Base-by-base conservation (phyloP, 2,113 vertebrate species). In the Willisornis vidua region DNA sequence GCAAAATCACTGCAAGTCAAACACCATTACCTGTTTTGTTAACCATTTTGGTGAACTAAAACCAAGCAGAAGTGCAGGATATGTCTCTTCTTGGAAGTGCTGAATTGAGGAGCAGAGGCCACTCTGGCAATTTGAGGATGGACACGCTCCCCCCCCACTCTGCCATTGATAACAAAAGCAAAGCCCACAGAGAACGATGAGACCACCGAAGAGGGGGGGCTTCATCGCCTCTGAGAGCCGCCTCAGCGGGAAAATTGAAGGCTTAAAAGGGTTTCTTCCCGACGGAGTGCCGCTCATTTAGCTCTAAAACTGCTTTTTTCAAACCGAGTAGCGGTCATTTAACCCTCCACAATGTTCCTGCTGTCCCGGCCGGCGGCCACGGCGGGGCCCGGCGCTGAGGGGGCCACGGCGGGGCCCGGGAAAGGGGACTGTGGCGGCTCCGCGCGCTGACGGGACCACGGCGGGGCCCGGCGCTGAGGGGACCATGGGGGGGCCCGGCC, bases 81-180 rank as follows among this genome's bases (percentile, higher is more conserved):
- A 22, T 0, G 2, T 11, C 19, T 62, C 37, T 5, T 25, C 11
- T 16, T 0, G 19, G 8, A 15, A 48, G 23, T 1, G 22, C 33
- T 33, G 43, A 58, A 8, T 9, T 26, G 13, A 45, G 22, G 57
- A 22, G 18, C 22, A 12, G 48, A 55, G 18, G 14, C 23, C 33
- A 3, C 28, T 29, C 10, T n/a, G 28, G 45, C 39, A 46, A 58
- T 37, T 1, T 9, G 43, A 19, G 51, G 22, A 9, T 4, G 26
- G 17, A 28, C 7, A 1, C 3, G 17, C 23, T 49, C 12, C 5
- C 17, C 28, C 2, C 8, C 3, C 19, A 0, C 5, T 26, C 6
- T 22, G 10, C 31, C 29, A 8, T 3, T 1, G 14, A 5, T 17
- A 16, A 57, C 18, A 67, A 67, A 74, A 4, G 18, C 54, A 12